Evolutionary conservation across 2,113 vertebrate species (phyloP).

Genomic region (Cavia aperea): DNA sequence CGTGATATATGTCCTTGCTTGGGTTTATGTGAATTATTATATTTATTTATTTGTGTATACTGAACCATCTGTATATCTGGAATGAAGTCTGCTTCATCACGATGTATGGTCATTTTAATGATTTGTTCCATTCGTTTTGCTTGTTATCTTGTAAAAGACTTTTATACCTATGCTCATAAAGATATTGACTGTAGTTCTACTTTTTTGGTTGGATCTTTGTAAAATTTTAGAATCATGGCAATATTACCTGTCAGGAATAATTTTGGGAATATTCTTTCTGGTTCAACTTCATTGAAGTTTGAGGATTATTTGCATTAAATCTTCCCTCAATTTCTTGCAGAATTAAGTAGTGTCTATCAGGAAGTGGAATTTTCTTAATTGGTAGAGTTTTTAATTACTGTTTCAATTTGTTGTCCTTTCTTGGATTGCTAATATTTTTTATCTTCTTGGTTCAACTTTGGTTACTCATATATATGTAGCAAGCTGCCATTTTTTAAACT

Average conservation of each 20-base stretch:
- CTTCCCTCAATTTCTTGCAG: no score
- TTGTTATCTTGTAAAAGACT: neutral
- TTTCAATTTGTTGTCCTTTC: neutral
- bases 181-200: neutral
- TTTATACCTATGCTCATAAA: neutral
- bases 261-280: neutral
- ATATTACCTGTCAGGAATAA: neutral
- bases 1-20: neutral
- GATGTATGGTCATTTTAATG: neutral
- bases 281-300: neutral
- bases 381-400: neutral
- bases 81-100: neutral
- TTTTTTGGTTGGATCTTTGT: neutral
- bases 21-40: neutral
- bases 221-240: neutral
- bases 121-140: neutral
- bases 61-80: neutral
- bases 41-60: neutral
- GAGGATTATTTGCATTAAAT: no score
- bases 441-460: neutral
- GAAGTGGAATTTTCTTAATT: neutral
- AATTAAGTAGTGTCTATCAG: neutral
- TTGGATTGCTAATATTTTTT: neutral
- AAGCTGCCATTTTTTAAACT: no score
- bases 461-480: no score